Conservation (phyloP, 2,797 vertebrate genomes). For the Danio aesculapii region DNA sequence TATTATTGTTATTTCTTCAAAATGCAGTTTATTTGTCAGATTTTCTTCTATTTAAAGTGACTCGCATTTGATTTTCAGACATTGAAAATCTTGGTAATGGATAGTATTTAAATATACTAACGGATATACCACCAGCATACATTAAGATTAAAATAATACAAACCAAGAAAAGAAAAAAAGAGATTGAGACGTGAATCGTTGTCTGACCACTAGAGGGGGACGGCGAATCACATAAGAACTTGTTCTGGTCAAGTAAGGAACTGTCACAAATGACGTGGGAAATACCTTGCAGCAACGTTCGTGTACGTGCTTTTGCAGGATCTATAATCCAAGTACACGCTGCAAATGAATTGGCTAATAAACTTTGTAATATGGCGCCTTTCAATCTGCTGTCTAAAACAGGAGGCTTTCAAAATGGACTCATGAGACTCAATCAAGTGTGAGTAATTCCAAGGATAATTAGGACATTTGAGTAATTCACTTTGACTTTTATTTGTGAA, state of each 20-base stretch:
- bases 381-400: neutral
- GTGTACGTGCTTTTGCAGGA: neutral
- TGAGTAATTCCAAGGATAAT: neutral
- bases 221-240: neutral
- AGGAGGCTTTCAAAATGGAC: neutral
- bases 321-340: neutral
- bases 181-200: neutral
- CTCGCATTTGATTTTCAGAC: too few relatives aligned
- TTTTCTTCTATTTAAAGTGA: too few relatives aligned
- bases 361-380: neutral
- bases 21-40: too few relatives aligned
- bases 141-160: neutral
- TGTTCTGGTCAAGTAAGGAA: neutral
- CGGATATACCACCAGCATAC: too few relatives aligned
- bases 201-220: conserved; percentile 44
- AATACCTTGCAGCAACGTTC: neutral
- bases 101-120: too few relatives aligned
- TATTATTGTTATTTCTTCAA: too few relatives aligned
- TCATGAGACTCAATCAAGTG: neutral
- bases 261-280: neutral
- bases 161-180: neutral
- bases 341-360: neutral
- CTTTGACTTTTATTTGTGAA: conserved; percentile 17
- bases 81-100: too few relatives aligned
- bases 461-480: neutral